phyloP scores from a whole-genome alignment of 2,113 vertebrate species.

The Poeciliopsis occidentalis region DNA sequence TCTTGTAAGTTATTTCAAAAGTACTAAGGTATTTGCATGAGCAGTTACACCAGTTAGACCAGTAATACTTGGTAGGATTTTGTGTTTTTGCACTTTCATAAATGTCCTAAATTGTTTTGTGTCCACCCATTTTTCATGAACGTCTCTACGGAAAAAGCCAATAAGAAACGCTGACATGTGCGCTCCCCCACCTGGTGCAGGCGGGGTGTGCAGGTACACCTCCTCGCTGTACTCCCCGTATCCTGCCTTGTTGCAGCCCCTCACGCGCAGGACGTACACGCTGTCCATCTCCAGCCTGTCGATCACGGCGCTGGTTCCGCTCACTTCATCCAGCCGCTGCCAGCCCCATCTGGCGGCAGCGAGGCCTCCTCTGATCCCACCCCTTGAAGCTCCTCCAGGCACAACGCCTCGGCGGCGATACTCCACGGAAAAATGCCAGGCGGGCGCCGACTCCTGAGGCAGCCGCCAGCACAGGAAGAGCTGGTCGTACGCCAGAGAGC shows the following conservation, averaged over 20 bases:
- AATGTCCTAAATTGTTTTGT: no score
- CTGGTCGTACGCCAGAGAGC: slow-evolving; percentile 94
- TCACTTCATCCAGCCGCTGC: slow-evolving; percentile 91
- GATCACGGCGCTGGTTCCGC: slow-evolving; percentile 87
- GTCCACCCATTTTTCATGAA: no score
- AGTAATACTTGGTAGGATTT: no score
- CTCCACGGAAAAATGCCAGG: slow-evolving; percentile 94
- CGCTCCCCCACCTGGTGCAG: slow-evolving; percentile 86
- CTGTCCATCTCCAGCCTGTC: slow-evolving; percentile 91
- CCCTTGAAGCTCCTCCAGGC: slow-evolving; percentile 76
- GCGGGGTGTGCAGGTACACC: slow-evolving; percentile 94
- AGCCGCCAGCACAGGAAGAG: slow-evolving; percentile 95
- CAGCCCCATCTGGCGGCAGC: slow-evolving; percentile 88
- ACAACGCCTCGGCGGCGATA: slow-evolving; percentile 88
- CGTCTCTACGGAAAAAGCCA: no score
- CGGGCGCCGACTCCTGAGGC: slow-evolving; percentile 87
- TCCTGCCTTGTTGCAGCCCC: slow-evolving; percentile 93
- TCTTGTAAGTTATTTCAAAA: no score
- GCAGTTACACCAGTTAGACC: no score
- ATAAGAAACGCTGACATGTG: background rate
- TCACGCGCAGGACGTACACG: slow-evolving; percentile 91
- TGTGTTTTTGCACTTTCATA: no score
- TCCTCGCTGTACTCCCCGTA: slow-evolving; percentile 96
- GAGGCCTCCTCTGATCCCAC: slow-evolving; percentile 83
- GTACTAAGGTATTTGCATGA: no score